A percentile compares a stretch with the other conserved stretches of the same genome.
These are phyloP conservation scores for Sylvilagus floridanus DNA, from an alignment of 2,797 vertebrate species.

Conservation along the genomic window DNA sequence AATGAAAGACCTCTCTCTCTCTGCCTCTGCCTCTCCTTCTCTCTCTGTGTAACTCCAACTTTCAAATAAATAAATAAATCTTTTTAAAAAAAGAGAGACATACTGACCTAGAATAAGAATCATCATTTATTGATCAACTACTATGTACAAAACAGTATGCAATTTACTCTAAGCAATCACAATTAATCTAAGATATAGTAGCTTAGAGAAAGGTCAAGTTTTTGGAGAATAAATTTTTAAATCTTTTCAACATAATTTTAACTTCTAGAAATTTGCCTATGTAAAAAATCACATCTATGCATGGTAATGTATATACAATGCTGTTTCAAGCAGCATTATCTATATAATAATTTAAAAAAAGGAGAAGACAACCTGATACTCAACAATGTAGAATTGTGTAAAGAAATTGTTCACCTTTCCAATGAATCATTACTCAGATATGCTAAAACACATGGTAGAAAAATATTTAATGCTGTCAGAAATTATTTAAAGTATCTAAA, in stretches of 20 bases:
- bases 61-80: too few species aligned
- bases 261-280: not conserved
- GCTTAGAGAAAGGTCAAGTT: not conserved
- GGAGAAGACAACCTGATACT: conserved; percentile 3
- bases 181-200: not conserved
- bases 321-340: not conserved
- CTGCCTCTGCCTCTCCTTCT: too few species aligned
- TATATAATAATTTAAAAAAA: conserved; percentile 11
- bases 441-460: conserved; percentile 9
- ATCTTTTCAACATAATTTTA: not conserved
- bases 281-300: not conserved
- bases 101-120: too few species aligned
- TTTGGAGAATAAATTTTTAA: not conserved
- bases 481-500: conserved; percentile 47
- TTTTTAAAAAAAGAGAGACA: too few species aligned
- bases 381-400: not conserved
- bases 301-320: not conserved
- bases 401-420: conserved; percentile 19
- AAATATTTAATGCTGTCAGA: conserved; percentile 42
- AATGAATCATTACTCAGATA: not conserved
- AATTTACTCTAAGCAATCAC: not conserved
- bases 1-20: too few species aligned
- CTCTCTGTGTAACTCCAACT: too few species aligned
- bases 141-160: not conserved
- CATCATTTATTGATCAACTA: not conserved